A percentile compares a stretch with the other conserved stretches of the same genome.
phyloP scores from a whole-genome alignment of 2,113 vertebrate genomes.

The Tachysurus fulvidraco region DNA sequence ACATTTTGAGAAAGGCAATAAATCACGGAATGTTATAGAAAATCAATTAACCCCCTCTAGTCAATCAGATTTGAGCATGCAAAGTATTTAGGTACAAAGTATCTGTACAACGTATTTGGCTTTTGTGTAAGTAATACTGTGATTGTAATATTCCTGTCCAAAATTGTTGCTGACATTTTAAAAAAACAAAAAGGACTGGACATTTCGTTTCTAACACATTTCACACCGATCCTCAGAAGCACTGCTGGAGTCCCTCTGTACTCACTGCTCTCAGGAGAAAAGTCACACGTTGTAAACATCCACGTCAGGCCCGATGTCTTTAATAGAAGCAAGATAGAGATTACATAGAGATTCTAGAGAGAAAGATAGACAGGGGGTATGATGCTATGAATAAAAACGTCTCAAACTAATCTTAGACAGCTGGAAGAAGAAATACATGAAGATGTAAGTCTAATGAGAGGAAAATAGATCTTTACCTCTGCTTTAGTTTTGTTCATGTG shows the following conservation, averaged over 20 bases:
- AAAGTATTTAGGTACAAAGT: too few relatives aligned
- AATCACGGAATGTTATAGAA: not conserved
- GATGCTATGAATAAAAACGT: not conserved
- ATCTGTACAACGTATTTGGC: not conserved
- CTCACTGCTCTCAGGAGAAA: not conserved
- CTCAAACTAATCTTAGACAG: not conserved
- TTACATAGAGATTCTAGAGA: conserved; percentile 32
- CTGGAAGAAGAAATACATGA: conserved; percentile 27
- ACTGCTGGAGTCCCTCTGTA: not conserved
- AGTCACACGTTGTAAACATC: conserved; percentile 54
- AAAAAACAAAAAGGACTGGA: not conserved
- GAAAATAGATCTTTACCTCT: not conserved
- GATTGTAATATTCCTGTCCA: not conserved
- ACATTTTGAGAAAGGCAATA: not conserved
- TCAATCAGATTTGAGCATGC: not conserved
- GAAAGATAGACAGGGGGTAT: not conserved
- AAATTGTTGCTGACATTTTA: not conserved
- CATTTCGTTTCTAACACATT: not conserved
- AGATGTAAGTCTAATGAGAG: not conserved
- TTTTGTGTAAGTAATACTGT: not conserved
- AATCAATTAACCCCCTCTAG: not conserved
- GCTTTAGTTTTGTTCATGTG: not conserved
- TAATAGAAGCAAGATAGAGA: conserved; percentile 54
- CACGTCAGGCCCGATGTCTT: conserved; percentile 55
- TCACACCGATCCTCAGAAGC: not conserved